Conservation (phyloP, 1,140 invertebrate species). For the Calephelis nemesis region DNA sequence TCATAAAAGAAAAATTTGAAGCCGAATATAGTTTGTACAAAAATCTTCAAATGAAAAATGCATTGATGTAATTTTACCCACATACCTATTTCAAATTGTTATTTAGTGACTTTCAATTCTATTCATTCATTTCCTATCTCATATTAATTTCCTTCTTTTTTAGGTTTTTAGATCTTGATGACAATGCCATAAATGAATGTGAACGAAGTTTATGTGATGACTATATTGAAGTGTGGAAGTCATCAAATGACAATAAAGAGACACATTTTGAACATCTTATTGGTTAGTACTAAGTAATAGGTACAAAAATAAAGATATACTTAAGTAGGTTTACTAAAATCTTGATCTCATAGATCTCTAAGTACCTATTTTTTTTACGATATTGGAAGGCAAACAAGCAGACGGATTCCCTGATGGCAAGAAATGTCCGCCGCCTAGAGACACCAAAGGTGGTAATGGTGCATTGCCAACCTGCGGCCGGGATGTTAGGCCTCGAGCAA, state of each 20-base stretch:
- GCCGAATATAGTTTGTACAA: constrained; percentile 47
- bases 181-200: constrained; percentile 39
- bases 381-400: too few relatives aligned
- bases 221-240: constrained; percentile 45
- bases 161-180: constrained; percentile 58
- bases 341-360: too few relatives aligned
- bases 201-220: constrained; percentile 50
- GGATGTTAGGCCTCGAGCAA: too few relatives aligned
- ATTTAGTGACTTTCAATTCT: neutral
- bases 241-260: constrained; percentile 26
- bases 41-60: constrained; percentile 45
- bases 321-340: too few relatives aligned
- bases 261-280: constrained; percentile 29
- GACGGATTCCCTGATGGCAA: too few relatives aligned
- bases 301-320: too few relatives aligned
- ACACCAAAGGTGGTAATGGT: too few relatives aligned
- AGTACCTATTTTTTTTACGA: too few relatives aligned
- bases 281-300: constrained; percentile 22
- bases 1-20: constrained; percentile 46
- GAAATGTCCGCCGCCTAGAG: too few relatives aligned
- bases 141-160: constrained; percentile 21
- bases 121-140: too few relatives aligned
- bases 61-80: constrained; percentile 43
- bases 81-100: neutral
- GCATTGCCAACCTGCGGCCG: too few relatives aligned